phyloP scores from a whole-genome alignment of 92 coral and sea anemone species.

The Epizoanthus illoricatus region DNA sequence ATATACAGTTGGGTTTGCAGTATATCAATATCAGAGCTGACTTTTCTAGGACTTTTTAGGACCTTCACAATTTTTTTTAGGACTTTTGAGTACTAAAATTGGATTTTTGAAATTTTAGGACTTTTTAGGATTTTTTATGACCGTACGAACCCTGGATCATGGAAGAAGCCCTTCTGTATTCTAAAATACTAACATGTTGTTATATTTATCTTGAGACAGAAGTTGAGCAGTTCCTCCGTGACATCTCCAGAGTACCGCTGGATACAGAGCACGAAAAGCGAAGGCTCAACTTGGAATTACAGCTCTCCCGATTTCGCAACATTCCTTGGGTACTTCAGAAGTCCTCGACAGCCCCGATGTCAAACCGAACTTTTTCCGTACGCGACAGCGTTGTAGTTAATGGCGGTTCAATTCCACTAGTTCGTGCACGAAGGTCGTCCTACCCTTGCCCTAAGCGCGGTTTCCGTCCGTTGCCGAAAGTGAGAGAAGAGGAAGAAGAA shows the following conservation, averaged over 20 bases:
- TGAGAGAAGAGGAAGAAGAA: conserved; percentile 31
- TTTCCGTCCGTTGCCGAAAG: conserved; percentile 24
- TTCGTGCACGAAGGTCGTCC: conserved; percentile 15
- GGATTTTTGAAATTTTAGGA: too few relatives aligned
- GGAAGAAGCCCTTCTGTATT: too few relatives aligned
- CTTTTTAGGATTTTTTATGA: too few relatives aligned
- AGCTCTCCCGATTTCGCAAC: conserved; percentile 22
- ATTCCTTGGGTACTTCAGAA: background rate
- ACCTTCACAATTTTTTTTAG: too few relatives aligned
- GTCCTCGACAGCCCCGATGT: background rate
- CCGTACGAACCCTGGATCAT: too few relatives aligned
- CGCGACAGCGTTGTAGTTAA: background rate
- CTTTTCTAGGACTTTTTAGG: too few relatives aligned
- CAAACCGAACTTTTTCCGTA: background rate
- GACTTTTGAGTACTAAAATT: too few relatives aligned
- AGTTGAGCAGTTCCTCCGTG: conserved; percentile 33
- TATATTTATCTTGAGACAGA: conserved; percentile 1
- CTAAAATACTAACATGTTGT: too few relatives aligned
- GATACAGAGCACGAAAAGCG: conserved; percentile 29
- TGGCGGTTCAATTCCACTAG: background rate
- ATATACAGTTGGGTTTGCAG: too few relatives aligned
- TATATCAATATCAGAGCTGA: too few relatives aligned
- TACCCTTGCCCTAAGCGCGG: conserved; percentile 3
- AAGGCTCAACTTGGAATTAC: conserved; percentile 11
- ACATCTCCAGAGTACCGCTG: conserved; percentile 27